phyloP scores from a whole-genome alignment of 2,113 vertebrate genomes.

The Atractosteus spatula region DNA sequence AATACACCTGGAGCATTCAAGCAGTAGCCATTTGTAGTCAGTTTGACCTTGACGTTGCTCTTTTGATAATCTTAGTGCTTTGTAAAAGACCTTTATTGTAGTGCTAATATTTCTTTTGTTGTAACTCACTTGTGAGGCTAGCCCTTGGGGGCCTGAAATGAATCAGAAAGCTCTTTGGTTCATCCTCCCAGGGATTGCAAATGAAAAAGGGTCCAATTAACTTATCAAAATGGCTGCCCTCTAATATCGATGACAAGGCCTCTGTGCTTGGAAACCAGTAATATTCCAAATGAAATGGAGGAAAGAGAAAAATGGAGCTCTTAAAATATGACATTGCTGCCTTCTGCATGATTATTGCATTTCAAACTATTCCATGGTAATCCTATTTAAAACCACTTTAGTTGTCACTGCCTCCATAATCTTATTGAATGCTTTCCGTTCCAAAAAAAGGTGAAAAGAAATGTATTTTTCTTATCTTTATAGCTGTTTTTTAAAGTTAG shows the following conservation, averaged over 20 bases:
- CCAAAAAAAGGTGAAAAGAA: not conserved
- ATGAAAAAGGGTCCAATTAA: slow-evolving; percentile 58
- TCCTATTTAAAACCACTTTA: slow-evolving; percentile 57
- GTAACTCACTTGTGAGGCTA: slow-evolving; percentile 31
- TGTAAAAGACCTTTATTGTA: slow-evolving; percentile 14
- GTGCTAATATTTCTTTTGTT: slow-evolving; percentile 29
- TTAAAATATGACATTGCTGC: slow-evolving; percentile 44
- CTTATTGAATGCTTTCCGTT: slow-evolving; percentile 25
- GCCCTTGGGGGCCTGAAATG: slow-evolving; percentile 21
- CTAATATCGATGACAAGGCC: slow-evolving; percentile 38
- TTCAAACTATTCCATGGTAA: slow-evolving; percentile 43
- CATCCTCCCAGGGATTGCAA: slow-evolving; percentile 29
- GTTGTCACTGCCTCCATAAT: slow-evolving; percentile 47
- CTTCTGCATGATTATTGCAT: slow-evolving; percentile 43
- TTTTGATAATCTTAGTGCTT: not conserved
- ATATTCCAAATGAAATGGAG: slow-evolving; percentile 35
- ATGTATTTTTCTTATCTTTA: too few species aligned
- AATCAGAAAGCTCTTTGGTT: slow-evolving; percentile 31
- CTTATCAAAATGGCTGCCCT: slow-evolving; percentile 45
- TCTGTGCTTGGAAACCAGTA: slow-evolving; percentile 30
- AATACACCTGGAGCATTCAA: not conserved
- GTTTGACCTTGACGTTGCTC: not conserved
- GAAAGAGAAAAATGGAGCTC: slow-evolving; percentile 34
- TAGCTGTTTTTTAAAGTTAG: too few species aligned
- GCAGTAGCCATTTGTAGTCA: not conserved